Percentiles rank a stretch among this genome's conserved stretches.
phyloP scores from a whole-genome alignment of 1,140 invertebrate genomes.

The Oscheius sp. region DNA sequence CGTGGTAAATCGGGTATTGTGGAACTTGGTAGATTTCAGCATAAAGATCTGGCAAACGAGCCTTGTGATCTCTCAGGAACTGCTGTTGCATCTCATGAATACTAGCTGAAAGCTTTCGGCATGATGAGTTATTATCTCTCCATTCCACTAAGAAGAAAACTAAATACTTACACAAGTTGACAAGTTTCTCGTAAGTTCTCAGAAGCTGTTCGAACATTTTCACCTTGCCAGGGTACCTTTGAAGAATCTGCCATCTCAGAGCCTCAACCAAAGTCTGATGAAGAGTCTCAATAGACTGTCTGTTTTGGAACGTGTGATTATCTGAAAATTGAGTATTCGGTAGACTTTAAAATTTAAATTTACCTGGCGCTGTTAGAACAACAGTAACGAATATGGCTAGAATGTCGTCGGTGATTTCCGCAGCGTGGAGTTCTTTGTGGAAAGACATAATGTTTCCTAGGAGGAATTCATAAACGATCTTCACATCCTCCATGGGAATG shows the following conservation, averaged over 20 bases:
- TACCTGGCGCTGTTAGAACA: neutral
- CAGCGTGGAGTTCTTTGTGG: neutral
- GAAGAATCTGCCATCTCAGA: neutral
- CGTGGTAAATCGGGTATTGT: too few species aligned
- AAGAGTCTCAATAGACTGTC: neutral
- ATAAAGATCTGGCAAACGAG: too few species aligned
- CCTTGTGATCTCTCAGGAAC: neutral
- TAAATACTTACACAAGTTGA: too few species aligned
- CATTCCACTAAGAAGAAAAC: too few species aligned
- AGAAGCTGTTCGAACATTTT: too few species aligned
- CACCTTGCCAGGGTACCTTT: too few species aligned
- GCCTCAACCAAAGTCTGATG: neutral
- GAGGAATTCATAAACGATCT: neutral
- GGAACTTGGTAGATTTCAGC: too few species aligned
- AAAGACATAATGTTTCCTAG: neutral
- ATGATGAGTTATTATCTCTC: too few species aligned
- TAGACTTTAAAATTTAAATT: neutral
- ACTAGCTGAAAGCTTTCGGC: too few species aligned
- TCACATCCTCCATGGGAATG: neutral
- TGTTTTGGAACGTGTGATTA: neutral
- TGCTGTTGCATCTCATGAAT: neutral
- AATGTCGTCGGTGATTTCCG: neutral
- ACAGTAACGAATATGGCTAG: neutral
- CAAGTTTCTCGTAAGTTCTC: too few species aligned
- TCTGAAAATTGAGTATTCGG: neutral